phyloP scores from a whole-genome alignment of 2,797 vertebrate species.

The Arrhamphus sclerolepis region DNA sequence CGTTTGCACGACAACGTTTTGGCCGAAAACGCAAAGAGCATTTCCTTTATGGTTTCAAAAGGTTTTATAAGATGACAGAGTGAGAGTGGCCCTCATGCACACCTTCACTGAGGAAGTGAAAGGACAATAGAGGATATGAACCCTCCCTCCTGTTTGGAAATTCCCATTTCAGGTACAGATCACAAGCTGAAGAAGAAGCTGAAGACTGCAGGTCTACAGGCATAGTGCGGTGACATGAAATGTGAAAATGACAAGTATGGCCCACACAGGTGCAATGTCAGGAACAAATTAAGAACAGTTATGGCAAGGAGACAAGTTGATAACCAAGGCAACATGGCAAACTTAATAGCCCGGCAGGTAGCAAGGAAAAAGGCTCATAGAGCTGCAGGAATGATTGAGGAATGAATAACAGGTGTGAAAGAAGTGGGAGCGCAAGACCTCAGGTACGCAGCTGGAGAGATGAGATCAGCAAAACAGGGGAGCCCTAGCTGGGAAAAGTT shows the following conservation, averaged over 20 bases:
- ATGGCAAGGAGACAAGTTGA: not conserved
- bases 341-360: not conserved
- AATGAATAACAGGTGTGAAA: not conserved
- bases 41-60: too few species aligned
- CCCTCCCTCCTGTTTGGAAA: too few species aligned
- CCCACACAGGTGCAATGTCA: not conserved
- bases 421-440: not conserved
- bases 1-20: too few species aligned
- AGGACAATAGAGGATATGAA: not conserved
- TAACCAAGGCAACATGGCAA: not conserved
- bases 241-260: slow-evolving; percentile 7
- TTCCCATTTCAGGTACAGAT: not conserved
- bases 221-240: slow-evolving; percentile 4
- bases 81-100: too few species aligned
- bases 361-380: slow-evolving; percentile 4
- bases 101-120: not conserved
- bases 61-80: too few species aligned
- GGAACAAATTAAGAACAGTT: not conserved
- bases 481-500: not conserved
- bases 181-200: not conserved
- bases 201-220: not conserved
- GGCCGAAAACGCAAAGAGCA: too few species aligned
- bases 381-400: slow-evolving; percentile 2
- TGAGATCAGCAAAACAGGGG: not conserved
- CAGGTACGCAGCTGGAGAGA: not conserved